Base-by-base conservation (phyloP, 2,888 invertebrate genomes). In the Psylliodes chrysocephalus region DNA sequence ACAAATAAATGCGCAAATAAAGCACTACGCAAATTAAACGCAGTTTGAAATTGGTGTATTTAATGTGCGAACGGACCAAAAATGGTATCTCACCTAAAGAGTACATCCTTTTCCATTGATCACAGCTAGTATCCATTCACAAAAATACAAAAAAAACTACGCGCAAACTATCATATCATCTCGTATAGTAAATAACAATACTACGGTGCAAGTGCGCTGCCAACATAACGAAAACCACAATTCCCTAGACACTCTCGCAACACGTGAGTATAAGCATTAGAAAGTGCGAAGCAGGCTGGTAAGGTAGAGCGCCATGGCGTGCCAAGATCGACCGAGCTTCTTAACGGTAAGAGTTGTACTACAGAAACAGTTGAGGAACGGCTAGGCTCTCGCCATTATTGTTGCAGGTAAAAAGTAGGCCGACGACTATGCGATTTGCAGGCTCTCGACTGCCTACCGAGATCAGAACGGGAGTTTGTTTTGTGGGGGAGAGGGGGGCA, bases 321-420 rank as follows among this genome's bases (percentile, higher is more conserved):
- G 63, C 64, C 38, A 2, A 8, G 71, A 72, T 69, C 70, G 68
- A 72, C 79, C 77, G 77, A 72, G 70, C 77, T 72, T 76, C 73
- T 73, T 82, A 82, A 82, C 82, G 81, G 82, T 82, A 82, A 76
- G 78, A 78, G 81, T 81, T 80, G 82, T 82, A 82, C 82, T 82
- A 82, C 78, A 78, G 77, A 78, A 76, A 81, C 81, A 79, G 81
- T 81, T 82, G 81, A 73, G 68, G 71, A 67, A 53, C 71, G 8
- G 59, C 59, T 63, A 62, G 60, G 60, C 59, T n/a, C 40, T 49
- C 49, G 51, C 72, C 74, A 76, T 78, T 76, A 78, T 76, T 78
- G 79, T 76, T 78, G 79, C 81, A 81, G 81, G 82, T 80, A 77
- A 76, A 81, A 82, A 82, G 82, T 82, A 82, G 82, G 82, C 78